phyloP scores from a whole-genome alignment of 2,888 invertebrate genomes.

The Mythimna vitellina region DNA sequence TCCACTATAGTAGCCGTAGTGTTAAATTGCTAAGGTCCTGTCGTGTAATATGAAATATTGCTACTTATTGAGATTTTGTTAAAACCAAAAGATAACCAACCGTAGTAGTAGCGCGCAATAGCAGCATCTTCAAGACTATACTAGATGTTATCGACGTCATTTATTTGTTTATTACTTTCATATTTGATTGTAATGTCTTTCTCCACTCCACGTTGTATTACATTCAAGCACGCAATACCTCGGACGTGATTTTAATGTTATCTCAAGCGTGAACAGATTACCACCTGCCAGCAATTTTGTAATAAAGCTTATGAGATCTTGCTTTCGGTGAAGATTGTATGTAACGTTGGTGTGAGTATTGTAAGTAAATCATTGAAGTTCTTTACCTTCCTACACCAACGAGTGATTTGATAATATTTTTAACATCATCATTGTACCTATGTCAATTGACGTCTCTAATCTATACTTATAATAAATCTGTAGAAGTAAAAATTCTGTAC shows the following conservation, averaged over 20 bases:
- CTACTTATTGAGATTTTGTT: not conserved
- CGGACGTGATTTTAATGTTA: slow-evolving; percentile 23
- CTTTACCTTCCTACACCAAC: not conserved
- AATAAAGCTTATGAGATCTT: slow-evolving; percentile 20
- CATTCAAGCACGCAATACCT: slow-evolving; percentile 38
- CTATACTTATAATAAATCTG: too few species aligned
- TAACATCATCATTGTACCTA: slow-evolving; percentile 6
- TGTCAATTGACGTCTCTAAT: too few species aligned
- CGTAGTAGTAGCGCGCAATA: not conserved
- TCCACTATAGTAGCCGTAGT: not conserved
- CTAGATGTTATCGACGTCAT: not conserved
- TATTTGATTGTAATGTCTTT: slow-evolving; percentile 14
- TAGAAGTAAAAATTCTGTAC: too few species aligned
- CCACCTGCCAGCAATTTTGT: slow-evolving; percentile 26
- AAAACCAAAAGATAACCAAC: not conserved
- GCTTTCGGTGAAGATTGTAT: slow-evolving; percentile 13
- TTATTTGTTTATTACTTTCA: slow-evolving; percentile 24
- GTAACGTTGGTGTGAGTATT: slow-evolving; percentile 1
- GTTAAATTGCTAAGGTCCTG: not conserved
- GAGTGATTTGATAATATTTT: not conserved
- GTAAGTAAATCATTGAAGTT: not conserved
- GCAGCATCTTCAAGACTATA: not conserved
- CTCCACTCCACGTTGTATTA: slow-evolving; percentile 24
- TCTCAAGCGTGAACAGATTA: slow-evolving; percentile 39
- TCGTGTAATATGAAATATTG: not conserved